Base-by-base conservation (phyloP, 2,113 vertebrate genomes). In the Delphinus delphis region DNA sequence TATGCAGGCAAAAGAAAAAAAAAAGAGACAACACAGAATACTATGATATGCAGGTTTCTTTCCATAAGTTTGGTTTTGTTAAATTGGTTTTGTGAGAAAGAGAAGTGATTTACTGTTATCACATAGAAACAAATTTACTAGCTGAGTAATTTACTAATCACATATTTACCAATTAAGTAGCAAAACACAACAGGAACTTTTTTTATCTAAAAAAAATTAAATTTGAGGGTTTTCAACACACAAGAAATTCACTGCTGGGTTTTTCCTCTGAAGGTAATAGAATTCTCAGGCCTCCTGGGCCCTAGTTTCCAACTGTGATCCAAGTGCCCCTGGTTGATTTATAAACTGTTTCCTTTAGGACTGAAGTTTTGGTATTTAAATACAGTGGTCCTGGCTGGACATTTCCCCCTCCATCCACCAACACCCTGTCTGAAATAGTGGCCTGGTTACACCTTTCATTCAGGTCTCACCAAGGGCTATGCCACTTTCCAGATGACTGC, bases 51-150 rank as follows among this genome's bases (percentile, higher is more conserved):
- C 26, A 93, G 28, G n/a, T 76, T 62, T 77, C 81, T 88, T 47
- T 68, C 4, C 50, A 50, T 13, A 55, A 41, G 10, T 88, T 65
- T 60, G 55, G 76, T 47, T 41, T 65, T 67, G 55, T 83, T 67
- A 93, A 55, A n/a, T 6, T 94, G 38, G 38, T 77, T 84, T 67
- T 76, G 8, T 82, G 65, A 84, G 71, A 71, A 63, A 97, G 31
- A 73, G 38, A 86, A 88, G 13, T n/a, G 65, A 91, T 73, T 91
- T 47, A 28, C 31, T 70, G 36, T 55, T 55, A 63, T 20, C 70
- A 53, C 33, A 90, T 33, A 60, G 77, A 85, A 91, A 91, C 31
- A 62, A 71, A 85, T 26, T 47, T 38, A 89, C 23, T 74, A 87
- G 41, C 2, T 63, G 41, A 80, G 13, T 60, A 96, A 85, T 33